These are phyloP conservation scores for Agapornis canus DNA, from an alignment of 2,797 vertebrate species.

Conservation along the genomic window DNA sequence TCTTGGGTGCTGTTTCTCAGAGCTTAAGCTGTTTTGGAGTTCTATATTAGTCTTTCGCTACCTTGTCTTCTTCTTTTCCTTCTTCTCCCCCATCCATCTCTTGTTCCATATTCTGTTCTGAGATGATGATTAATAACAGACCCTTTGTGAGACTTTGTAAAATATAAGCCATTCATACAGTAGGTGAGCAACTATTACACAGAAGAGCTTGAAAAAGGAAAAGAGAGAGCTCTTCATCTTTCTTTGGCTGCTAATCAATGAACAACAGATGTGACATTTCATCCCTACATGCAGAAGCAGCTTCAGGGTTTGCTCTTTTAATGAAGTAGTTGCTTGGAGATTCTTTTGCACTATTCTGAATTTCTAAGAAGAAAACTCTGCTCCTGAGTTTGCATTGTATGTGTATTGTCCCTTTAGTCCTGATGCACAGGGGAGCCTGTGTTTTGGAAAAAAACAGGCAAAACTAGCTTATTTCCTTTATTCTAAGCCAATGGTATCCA, in stretches of 20 bases:
- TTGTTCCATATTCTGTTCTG: not conserved
- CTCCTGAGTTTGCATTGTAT: not conserved
- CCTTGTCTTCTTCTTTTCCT: not conserved
- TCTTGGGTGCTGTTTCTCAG: not conserved
- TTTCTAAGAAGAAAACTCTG: constrained; percentile 23
- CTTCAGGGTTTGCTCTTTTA: constrained; percentile 34
- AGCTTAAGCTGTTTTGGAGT: not conserved
- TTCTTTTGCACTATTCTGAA: not conserved
- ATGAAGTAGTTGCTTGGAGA: not conserved
- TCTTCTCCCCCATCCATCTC: not conserved
- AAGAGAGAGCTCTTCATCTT: not conserved
- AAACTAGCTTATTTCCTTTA: not conserved
- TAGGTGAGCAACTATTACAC: not conserved
- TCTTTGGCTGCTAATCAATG: constrained; percentile 24
- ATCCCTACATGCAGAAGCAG: constrained; percentile 8
- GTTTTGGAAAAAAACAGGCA: not conserved
- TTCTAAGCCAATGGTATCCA: not conserved
- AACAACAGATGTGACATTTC: constrained; percentile 52
- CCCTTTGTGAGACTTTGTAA: not conserved
- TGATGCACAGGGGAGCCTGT: not conserved
- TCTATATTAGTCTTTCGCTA: not conserved
- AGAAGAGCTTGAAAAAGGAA: not conserved
- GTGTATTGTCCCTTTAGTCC: not conserved
- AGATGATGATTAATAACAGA: not conserved
- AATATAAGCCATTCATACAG: not conserved